Percentiles rank a stretch among this genome's conserved stretches.
Evolutionary conservation across 30 jellyfish, hydroid and myxozoan species (phyloP).

Genomic region (Hydra vulgaris): DNA sequence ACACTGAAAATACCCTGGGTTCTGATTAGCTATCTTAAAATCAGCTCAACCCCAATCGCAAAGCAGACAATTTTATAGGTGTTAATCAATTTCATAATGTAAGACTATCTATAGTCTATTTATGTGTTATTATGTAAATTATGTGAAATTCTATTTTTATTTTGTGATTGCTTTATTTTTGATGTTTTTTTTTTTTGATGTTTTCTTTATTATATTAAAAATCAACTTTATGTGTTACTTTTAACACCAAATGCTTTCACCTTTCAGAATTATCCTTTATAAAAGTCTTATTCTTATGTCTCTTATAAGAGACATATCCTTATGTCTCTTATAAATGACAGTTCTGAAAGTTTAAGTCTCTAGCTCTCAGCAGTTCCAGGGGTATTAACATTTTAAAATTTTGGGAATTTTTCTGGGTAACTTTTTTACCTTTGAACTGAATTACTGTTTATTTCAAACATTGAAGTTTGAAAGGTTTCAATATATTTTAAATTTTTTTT

Average conservation of each 20-base stretch:
- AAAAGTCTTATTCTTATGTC: background rate
- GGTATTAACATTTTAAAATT: background rate
- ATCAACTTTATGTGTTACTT: background rate
- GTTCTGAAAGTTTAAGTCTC: background rate
- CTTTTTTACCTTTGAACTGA: background rate
- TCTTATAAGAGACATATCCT: background rate
- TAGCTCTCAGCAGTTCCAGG: background rate
- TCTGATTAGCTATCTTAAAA: background rate
- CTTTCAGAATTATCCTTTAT: too few relatives aligned
- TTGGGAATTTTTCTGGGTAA: too few relatives aligned
- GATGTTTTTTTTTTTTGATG: background rate
- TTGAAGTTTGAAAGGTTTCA: background rate
- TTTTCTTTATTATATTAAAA: background rate
- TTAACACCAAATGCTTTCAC: background rate
- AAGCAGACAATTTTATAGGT: background rate
- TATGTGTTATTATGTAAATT: background rate
- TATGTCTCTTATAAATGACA: background rate
- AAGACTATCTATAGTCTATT: background rate
- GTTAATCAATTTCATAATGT: background rate
- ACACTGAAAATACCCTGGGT: background rate
- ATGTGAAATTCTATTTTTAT: background rate
- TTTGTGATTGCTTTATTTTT: background rate
- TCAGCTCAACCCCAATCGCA: background rate
- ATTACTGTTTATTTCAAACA: background rate
- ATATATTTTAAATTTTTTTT: background rate